A percentile compares a stretch with the other conserved stretches of the same genome.
These are phyloP conservation scores for Takifugu flavidus DNA, from an alignment of 2,113 vertebrate genomes.

Conservation along the genomic window DNA sequence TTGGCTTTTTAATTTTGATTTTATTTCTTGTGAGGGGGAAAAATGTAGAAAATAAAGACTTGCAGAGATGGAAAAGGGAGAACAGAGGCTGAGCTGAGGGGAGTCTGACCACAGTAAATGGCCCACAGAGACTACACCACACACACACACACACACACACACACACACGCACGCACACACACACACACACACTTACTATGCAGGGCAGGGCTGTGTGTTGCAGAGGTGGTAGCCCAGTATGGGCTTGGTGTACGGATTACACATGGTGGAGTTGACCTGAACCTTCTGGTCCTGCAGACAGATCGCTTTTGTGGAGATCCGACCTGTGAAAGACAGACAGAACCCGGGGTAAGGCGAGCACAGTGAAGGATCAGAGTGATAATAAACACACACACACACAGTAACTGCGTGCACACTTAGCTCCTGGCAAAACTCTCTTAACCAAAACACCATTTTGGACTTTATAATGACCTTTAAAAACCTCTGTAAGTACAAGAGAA, in stretches of 20 bases:
- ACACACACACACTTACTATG: slow-evolving; percentile 80
- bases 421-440: too few species aligned
- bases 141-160: not conserved
- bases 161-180: slow-evolving; percentile 18
- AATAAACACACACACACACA: slow-evolving; percentile 6
- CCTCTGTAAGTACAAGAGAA: too few species aligned
- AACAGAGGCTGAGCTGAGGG: slow-evolving; percentile 41
- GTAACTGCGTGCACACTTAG: not conserved
- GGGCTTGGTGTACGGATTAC: slow-evolving; percentile 78
- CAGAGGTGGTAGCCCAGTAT: slow-evolving; percentile 82
- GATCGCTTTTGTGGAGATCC: slow-evolving; percentile 84
- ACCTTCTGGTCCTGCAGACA: slow-evolving; percentile 86
- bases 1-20: slow-evolving; percentile 10
- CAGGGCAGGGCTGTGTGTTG: slow-evolving; percentile 89
- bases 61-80: slow-evolving; percentile 8
- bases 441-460: too few species aligned
- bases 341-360: slow-evolving; percentile 8
- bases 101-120: slow-evolving; percentile 52
- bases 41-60: slow-evolving; percentile 17
- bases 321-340: slow-evolving; percentile 70
- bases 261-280: slow-evolving; percentile 87
- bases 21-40: slow-evolving; percentile 4
- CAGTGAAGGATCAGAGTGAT: not conserved
- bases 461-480: too few species aligned
- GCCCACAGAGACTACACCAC: slow-evolving; percentile 24